These are phyloP conservation scores for Cyprinus carpio DNA, from an alignment of 2,113 vertebrate species.

Conservation along the genomic window DNA sequence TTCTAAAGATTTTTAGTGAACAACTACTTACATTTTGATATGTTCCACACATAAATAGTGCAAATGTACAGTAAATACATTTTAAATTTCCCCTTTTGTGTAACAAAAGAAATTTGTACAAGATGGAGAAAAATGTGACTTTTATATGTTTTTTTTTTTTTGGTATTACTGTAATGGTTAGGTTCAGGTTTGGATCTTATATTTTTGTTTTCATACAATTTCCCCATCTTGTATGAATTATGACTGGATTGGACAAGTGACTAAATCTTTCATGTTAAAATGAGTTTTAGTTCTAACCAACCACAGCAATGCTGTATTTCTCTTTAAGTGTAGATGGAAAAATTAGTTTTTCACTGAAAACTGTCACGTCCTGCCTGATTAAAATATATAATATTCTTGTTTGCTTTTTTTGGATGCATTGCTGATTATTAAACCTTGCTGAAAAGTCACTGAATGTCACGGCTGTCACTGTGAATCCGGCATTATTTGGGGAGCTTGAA, in stretches of 20 bases:
- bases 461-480: background rate
- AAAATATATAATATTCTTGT: background rate
- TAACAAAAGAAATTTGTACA: background rate
- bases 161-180: background rate
- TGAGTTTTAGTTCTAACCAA: conserved; percentile 38
- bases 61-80: background rate
- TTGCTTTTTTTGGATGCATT: background rate
- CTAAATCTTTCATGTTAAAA: conserved; percentile 50
- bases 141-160: background rate
- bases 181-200: background rate
- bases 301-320: background rate
- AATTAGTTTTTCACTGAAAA: conserved; percentile 55
- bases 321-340: background rate
- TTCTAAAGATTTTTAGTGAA: background rate
- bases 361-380: conserved; percentile 53
- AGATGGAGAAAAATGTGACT: background rate
- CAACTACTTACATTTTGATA: background rate
- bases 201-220: background rate
- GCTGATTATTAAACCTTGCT: background rate
- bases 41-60: too few relatives aligned
- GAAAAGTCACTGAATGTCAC: background rate
- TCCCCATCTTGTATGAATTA: background rate
- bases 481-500: background rate
- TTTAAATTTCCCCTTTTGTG: background rate
- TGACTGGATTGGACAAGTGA: background rate